Conservation (phyloP, 2,888 invertebrate species). For the Altica lythri region DNA sequence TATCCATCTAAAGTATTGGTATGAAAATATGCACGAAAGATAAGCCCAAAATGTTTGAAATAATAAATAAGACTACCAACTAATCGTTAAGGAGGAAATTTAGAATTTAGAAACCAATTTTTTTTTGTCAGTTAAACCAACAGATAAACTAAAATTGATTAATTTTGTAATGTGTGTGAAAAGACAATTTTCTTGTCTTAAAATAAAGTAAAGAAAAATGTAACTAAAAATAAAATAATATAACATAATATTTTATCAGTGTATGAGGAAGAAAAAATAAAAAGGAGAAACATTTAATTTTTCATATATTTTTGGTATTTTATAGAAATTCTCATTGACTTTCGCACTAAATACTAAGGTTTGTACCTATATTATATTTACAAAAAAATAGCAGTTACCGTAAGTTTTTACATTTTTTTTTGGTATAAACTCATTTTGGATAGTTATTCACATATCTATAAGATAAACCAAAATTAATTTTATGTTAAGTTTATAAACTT, state of each 20-base stretch:
- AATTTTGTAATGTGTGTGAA: too few species aligned
- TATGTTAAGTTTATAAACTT: neutral
- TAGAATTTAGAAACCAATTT: too few species aligned
- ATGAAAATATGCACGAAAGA: too few species aligned
- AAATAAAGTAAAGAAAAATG: too few species aligned
- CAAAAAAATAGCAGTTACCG: slow-evolving; percentile 27
- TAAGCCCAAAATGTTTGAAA: too few species aligned
- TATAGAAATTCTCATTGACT: slow-evolving; percentile 45
- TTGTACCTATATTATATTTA: slow-evolving; percentile 47
- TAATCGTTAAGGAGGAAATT: too few species aligned
- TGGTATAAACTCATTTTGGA: slow-evolving; percentile 8
- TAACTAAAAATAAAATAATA: too few species aligned
- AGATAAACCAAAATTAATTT: neutral
- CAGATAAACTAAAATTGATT: too few species aligned
- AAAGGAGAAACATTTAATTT: slow-evolving; percentile 27
- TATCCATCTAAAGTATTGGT: too few species aligned
- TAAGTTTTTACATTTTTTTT: slow-evolving; percentile 17
- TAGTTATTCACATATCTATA: slow-evolving; percentile 1
- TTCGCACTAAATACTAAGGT: slow-evolving; percentile 42
- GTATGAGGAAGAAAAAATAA: slow-evolving; percentile 2
- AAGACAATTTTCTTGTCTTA: too few species aligned
- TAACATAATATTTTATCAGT: slow-evolving; percentile 4
- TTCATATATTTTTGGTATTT: slow-evolving; percentile 34
- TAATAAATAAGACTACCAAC: too few species aligned
- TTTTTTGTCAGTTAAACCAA: too few species aligned